Evolutionary conservation across 1,140 invertebrate species (phyloP).

Genomic region (Pectinophora gossypiella): DNA sequence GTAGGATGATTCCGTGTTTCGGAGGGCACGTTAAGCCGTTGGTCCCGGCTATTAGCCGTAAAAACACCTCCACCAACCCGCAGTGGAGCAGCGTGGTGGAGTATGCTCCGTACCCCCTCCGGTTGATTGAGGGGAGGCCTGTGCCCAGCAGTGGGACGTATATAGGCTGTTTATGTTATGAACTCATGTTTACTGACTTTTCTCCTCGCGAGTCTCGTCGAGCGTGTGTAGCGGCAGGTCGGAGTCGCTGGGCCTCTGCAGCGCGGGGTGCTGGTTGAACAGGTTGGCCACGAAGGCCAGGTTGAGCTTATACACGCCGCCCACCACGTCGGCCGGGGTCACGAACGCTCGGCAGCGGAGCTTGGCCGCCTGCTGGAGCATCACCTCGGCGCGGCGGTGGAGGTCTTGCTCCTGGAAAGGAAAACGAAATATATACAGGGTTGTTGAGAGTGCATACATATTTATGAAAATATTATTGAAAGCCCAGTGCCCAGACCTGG

Average conservation of each 20-base stretch:
- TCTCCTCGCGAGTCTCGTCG: constrained; percentile 96
- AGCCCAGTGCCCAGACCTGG: no score
- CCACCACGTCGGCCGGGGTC: constrained; percentile 94
- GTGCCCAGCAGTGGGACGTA: no score
- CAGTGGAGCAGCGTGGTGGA: no score
- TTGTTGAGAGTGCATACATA: no score
- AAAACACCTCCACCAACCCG: no score
- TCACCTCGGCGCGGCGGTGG: constrained; percentile 91
- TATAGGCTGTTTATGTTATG: no score
- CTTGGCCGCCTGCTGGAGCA: constrained; percentile 97
- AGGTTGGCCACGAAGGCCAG: constrained; percentile 99
- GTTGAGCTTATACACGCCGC: constrained; percentile 98
- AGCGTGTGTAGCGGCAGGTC: constrained; percentile 87
- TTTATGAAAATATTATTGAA: no score
- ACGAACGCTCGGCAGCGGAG: constrained; percentile 96
- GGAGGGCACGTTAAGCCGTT: no score
- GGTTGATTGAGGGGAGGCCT: no score
- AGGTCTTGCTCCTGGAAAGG: constrained; percentile 83
- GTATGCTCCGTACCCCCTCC: no score
- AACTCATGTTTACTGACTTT: constrained; percentile 89
- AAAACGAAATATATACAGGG: neutral
- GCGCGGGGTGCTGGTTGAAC: constrained; percentile 98
- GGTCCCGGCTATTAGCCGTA: no score
- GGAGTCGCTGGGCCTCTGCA: constrained; percentile 85
- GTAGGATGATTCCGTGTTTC: no score